Evolutionary conservation across 2,113 vertebrate species (phyloP), one percentile per base, ranked within the genome.

Genomic region (Scomber japonicus): DNA sequence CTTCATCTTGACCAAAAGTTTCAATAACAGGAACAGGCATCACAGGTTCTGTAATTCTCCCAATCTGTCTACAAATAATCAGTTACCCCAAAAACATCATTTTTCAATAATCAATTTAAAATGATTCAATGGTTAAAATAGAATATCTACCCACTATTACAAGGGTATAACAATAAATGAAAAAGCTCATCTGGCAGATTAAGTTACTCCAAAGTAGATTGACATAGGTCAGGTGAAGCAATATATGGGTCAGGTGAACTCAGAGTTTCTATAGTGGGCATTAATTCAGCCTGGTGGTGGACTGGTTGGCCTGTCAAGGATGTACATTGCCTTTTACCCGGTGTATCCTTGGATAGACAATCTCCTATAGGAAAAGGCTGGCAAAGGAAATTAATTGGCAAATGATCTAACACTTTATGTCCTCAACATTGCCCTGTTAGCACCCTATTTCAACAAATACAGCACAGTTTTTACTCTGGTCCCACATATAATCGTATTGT

Each of bases 1-100:
- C 16, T 49, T 27, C 24, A 27, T 27, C 11, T 40, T 19, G 3
- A 45, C 14, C n/a, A 45, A 27, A 2, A 16, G 19, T 21, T 63
- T 30, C 45, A 56, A 67, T 30, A 48, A 56, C 44, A 70, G 35
- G 35, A 40, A 40, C 35, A 40, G 8, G 9, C 35, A 31, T 78
- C 35, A 11, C 35, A 11, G 13, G 44, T 55, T 55, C 21, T 2
- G 31, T 27, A 50, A 71, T 75, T 67, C 24, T 61, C 48, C 46
- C 53, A 40, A 44, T 64, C 61, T 46, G 12, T 31, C 31, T 72
- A 16, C 15, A 71, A 64, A 71, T 71, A 44, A 66, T 60, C 54
- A 49, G 15, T 15, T 17, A 17, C 13, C 17, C 69, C 30, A 8
- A 45, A 73, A 53, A 31, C 9, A 51, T n/a, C 10, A 49, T 19